Evolutionary conservation across 2,797 vertebrate species (phyloP), one percentile per base, ranked within the genome.

Genomic region (Cirrhinus mrigala): DNA sequence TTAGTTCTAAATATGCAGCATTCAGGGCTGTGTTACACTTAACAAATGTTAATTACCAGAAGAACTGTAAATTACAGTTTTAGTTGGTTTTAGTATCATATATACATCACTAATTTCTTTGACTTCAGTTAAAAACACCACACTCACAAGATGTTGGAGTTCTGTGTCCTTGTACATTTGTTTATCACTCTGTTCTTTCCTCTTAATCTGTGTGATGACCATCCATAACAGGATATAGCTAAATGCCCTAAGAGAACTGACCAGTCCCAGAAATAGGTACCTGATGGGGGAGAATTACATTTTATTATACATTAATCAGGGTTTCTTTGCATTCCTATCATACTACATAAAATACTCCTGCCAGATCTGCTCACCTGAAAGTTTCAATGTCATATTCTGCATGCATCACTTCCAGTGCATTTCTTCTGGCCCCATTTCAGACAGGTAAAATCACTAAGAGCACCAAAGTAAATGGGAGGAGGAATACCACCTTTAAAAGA

Each of bases 371-470:
- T 87, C 89, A 96, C 96, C 95, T 96, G 92, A 95, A 96, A n/a
- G 81, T 85, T 1, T 94, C 92, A 29, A 92, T 94, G 91, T 98
- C 94, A 87, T 92, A 98, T 95, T 62, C 97, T 93, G 78, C 98
- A 97, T 0, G 97, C 95, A 80, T 97, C 97, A 74, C 94, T 93
- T 10, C 93, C 95, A 18, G 94, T 95, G 86, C 97, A 98, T 80
- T 92, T 95, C 88, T 95, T 94, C 70, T 92, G 93, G 90, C 93
- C 94, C 98, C 93, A 95, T 77, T 97, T 98, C 86, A 99, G 93
- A 92, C 97, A 99, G 1, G 96, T 97, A 2, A 93, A 96, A 88
- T 99, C 98, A 84, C 98, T 95, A 90, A 98, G 93, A 29, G 94
- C 94, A 86, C 98, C 96, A 90, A 98, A 97, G 89, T 94, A 95